Percentiles rank a stretch among this genome's conserved stretches.
Evolutionary conservation across 2,888 invertebrate species (phyloP).

Genomic region (Furcula furcula): DNA sequence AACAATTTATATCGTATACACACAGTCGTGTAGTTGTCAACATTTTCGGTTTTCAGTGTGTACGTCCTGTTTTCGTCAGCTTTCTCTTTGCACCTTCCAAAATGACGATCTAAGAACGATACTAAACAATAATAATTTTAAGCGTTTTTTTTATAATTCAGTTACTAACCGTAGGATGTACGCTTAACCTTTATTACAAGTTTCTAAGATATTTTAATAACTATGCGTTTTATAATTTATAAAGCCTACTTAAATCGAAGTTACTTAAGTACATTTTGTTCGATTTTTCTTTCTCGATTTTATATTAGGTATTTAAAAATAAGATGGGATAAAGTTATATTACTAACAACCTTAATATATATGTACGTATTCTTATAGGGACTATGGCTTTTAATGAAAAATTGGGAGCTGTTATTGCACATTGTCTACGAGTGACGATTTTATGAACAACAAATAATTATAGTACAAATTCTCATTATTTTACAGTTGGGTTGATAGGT

Average conservation of each 20-base stretch:
- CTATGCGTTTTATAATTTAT: conserved; percentile 79
- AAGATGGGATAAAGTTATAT: conserved; percentile 66
- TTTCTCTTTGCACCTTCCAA: conserved; percentile 26
- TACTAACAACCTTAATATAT: conserved; percentile 72
- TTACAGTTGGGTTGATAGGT: too few species aligned
- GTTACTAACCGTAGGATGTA: conserved; percentile 68
- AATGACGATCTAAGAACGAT: conserved; percentile 52
- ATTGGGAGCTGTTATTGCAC: conserved; percentile 51
- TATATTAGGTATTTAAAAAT: conserved; percentile 50
- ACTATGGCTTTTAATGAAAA: conserved; percentile 48
- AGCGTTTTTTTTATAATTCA: conserved; percentile 70
- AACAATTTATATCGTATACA: conserved; percentile 76
- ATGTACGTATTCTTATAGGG: conserved; percentile 55
- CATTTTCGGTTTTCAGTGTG: conserved; percentile 36
- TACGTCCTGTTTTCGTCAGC: conserved; percentile 41
- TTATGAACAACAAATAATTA: conserved; percentile 34
- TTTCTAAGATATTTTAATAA: conserved; percentile 68
- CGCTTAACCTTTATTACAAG: conserved; percentile 63
- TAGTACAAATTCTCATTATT: conserved; percentile 6
- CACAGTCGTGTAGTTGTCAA: conserved; percentile 31
- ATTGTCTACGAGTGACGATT: conserved; percentile 39
- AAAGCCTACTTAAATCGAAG: conserved; percentile 78
- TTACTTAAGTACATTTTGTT: conserved; percentile 82
- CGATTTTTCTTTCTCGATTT: conserved; percentile 67
- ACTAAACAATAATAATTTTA: conserved; percentile 68